Conservation (phyloP, 2,797 vertebrate species). For the Nannoperca australis region DNA sequence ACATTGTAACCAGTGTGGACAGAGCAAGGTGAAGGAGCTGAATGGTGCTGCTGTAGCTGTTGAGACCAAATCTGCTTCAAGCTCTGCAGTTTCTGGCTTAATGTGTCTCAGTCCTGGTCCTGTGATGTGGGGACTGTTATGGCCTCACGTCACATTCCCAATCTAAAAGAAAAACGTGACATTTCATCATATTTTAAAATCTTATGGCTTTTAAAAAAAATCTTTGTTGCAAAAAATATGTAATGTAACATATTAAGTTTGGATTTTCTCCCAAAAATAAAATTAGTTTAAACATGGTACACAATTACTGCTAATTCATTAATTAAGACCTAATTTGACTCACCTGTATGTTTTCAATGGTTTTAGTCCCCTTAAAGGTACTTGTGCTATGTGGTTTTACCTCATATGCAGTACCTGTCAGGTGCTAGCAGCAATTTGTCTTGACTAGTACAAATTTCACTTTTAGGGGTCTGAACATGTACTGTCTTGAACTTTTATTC, state of each 20-base stretch:
- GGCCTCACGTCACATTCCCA: not conserved
- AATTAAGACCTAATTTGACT: not conserved
- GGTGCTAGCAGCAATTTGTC: not conserved
- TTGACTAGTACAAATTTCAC: not conserved
- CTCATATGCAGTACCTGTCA: not conserved
- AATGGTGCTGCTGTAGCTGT: constrained; percentile 40
- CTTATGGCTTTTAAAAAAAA: not conserved
- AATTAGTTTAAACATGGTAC: no score
- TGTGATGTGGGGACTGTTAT: not conserved
- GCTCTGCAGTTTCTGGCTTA: constrained; percentile 22
- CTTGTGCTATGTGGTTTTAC: not conserved
- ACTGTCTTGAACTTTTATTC: not conserved
- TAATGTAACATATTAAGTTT: not conserved
- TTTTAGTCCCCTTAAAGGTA: not conserved
- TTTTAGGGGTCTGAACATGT: not conserved
- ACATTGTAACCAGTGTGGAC: constrained; percentile 63
- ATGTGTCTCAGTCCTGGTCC: constrained; percentile 13
- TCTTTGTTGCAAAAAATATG: not conserved
- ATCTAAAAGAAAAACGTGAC: not conserved
- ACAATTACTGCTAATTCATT: not conserved
- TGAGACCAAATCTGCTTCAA: constrained; percentile 19
- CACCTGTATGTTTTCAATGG: not conserved
- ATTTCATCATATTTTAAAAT: not conserved
- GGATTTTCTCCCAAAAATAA: no score
- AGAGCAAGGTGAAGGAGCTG: constrained; percentile 46